These are phyloP conservation scores for Lepus americanus DNA, from an alignment of 2,113 vertebrate species.

Conservation along the genomic window DNA sequence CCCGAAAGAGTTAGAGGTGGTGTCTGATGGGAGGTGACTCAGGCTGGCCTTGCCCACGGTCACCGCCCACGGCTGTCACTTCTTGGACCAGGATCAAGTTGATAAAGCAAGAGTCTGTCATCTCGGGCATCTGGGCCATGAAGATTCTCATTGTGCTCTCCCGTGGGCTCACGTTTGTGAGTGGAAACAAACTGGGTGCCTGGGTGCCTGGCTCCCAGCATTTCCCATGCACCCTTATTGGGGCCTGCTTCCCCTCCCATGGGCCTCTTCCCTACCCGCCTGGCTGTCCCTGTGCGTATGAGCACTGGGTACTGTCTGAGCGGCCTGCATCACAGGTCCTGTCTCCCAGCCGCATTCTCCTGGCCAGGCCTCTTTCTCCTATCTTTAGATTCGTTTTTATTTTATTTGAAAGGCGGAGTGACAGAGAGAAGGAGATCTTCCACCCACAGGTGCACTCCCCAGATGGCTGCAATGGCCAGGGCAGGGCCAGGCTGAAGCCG, in stretches of 20 bases:
- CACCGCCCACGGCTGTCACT: neutral
- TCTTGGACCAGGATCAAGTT: neutral
- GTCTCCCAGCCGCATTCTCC: too few species aligned
- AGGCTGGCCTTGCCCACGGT: too few species aligned
- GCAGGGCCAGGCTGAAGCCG: too few species aligned
- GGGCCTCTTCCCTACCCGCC: neutral
- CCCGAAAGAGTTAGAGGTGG: neutral
- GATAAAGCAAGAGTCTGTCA: neutral
- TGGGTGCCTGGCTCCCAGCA: too few species aligned
- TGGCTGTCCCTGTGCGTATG: neutral
- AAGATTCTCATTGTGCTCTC: neutral
- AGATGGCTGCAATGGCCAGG: too few species aligned
- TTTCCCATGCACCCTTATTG: neutral
- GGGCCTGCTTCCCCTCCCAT: too few species aligned
- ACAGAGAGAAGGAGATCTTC: too few species aligned
- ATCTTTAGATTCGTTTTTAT: too few species aligned
- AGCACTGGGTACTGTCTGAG: neutral
- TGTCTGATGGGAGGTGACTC: neutral
- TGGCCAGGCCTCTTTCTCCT: too few species aligned
- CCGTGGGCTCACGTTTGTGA: neutral
- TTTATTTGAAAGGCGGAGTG: too few species aligned
- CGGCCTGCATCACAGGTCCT: too few species aligned
- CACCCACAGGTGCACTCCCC: too few species aligned
- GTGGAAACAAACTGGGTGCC: neutral
- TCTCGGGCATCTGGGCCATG: neutral